These are phyloP conservation scores for Cosmia trapezina DNA, from an alignment of 2,888 invertebrate species.

Conservation along the genomic window DNA sequence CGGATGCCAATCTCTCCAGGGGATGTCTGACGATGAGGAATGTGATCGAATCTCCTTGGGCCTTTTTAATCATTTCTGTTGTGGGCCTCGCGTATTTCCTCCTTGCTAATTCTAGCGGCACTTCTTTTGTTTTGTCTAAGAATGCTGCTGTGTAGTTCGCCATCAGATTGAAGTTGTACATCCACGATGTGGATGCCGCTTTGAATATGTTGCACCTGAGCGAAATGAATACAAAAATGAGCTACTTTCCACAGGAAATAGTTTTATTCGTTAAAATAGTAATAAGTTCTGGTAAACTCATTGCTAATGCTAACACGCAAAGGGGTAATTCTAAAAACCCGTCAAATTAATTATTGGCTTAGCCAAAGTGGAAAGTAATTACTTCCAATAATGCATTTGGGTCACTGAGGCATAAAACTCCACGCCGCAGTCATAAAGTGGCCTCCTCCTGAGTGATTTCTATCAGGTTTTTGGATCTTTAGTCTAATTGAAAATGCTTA, in stretches of 20 bases:
- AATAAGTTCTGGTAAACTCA: not conserved
- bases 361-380: constrained; percentile 9
- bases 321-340: constrained; percentile 5
- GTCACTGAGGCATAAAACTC: constrained; percentile 22
- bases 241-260: not conserved
- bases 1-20: constrained; percentile 94
- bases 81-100: constrained; percentile 95
- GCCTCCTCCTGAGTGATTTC: constrained; percentile 1
- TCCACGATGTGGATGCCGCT: constrained; percentile 97
- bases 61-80: constrained; percentile 93
- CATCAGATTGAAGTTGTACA: constrained; percentile 97
- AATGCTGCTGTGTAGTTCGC: constrained; percentile 95
- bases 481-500: not conserved
- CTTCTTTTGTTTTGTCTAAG: constrained; percentile 94
- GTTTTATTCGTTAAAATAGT: not conserved
- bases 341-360: constrained; percentile 31
- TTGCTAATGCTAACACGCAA: constrained; percentile 25
- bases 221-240: constrained; percentile 31
- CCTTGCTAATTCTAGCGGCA: constrained; percentile 94
- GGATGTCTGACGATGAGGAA: constrained; percentile 96
- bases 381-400: not conserved
- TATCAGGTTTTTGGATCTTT: not conserved
- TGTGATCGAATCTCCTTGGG: constrained; percentile 94
- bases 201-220: constrained; percentile 94
- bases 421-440: constrained; percentile 13